Conservation (phyloP, 2,888 invertebrate species). For the Tenodera sinensis region DNA sequence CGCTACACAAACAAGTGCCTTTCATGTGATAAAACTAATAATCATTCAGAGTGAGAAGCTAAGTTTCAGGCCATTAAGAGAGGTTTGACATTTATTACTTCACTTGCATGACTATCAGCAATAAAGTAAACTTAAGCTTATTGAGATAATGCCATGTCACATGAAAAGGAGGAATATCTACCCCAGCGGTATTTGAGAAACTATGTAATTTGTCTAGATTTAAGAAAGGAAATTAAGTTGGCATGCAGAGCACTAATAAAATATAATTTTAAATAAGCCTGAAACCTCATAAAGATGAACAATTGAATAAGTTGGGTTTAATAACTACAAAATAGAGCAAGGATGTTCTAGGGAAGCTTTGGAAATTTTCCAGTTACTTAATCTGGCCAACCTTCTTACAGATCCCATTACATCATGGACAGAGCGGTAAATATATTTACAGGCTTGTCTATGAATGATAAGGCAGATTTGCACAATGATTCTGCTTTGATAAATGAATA, state of each 20-base stretch:
- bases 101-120: neutral
- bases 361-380: neutral
- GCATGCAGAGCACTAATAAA: neutral
- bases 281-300: neutral
- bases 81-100: neutral
- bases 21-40: neutral
- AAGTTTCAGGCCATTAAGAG: neutral
- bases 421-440: neutral
- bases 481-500: neutral
- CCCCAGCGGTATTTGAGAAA: neutral
- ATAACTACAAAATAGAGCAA: neutral
- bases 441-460: neutral
- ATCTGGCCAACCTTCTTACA: neutral
- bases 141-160: neutral
- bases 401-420: neutral
- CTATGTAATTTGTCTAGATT: neutral
- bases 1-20: neutral
- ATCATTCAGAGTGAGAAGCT: neutral
- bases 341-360: neutral
- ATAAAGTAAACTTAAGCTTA: neutral
- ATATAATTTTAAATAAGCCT: neutral
- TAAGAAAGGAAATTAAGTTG: neutral
- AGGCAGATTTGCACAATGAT: neutral
- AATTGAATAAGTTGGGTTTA: neutral
- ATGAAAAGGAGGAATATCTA: neutral